Evolutionary conservation across 2,797 vertebrate species (phyloP), one percentile per base, ranked within the genome.

Genomic region (Coreius guichenoti): DNA sequence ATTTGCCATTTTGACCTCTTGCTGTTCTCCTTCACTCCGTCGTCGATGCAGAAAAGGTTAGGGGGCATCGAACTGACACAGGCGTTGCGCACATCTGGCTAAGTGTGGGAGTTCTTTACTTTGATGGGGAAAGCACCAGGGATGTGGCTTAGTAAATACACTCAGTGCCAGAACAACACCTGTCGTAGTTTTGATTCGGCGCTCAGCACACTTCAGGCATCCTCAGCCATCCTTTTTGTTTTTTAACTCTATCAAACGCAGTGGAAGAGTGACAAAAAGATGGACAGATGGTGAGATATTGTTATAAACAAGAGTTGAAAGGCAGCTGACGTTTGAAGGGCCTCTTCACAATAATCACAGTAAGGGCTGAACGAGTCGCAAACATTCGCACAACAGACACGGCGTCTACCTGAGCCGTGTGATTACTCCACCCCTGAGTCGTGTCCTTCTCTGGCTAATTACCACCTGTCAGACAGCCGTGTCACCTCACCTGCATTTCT

Each of bases 61-160:
- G 90, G 88, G 89, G 91, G 88, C 82, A 90, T 90, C 85, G 89
- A 91, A 94, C 92, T 93, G 94, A 95, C 92, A 92, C 87, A 90
- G 91, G 89, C 93, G 90, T 91, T 89, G 91, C 89, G 89, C 91
- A 94, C 93, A 93, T 93, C 91, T 93, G 93, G 93, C 92, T 92
- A 90, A 89, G 89, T 90, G 88, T 56, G 29, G 39, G 79, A 63
- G 80, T 77, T 51, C 26, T 72, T 84, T 89, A 86, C 86, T 79
- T 47, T 87, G 88, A 87, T 90, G 82, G 90, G 86, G 47, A 83
- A 86, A 69, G 14, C 61, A 68, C 39, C 17, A 4, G 14, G 16
- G 58, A 68, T 69, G 47, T 43, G 7, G 17, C 33, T 83, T 65
- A 67, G 45, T 75, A 67, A 83, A 75, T 65, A 75, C 72, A 83